Percentiles rank a stretch among this genome's conserved stretches.
Conservation (phyloP, 2,888 invertebrate genomes). For the Eupithecia subfuscata region DNA sequence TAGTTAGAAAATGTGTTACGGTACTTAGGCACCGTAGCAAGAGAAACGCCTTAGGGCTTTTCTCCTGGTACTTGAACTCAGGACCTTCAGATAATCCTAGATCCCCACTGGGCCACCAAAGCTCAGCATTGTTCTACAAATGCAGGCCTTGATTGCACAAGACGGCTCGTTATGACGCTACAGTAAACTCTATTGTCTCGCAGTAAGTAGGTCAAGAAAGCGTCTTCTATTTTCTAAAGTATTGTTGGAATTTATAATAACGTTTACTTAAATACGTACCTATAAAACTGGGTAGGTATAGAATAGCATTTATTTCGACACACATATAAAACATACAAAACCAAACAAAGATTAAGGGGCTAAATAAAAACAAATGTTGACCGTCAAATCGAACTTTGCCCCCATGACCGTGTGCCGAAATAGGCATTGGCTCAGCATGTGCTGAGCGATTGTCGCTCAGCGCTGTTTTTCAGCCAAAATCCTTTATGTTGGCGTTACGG, state of each 20-base stretch:
- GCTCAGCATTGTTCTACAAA: neutral
- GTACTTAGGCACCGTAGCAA: neutral
- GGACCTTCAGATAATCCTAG: neutral
- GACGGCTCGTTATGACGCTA: neutral
- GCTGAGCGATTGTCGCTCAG: no score
- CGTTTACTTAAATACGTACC: no score
- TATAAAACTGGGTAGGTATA: no score
- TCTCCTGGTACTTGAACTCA: neutral
- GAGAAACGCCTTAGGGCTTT: neutral
- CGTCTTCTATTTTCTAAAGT: neutral
- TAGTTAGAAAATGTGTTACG: neutral
- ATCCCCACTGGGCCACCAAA: neutral
- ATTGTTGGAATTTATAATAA: neutral
- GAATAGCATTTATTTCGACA: no score
- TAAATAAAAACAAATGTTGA: no score
- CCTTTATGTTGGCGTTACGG: no score
- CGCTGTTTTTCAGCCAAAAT: no score
- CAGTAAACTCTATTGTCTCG: slow-evolving; percentile 1
- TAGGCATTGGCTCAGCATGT: no score
- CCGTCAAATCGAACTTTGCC: no score
- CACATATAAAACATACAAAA: no score
- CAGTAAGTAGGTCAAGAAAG: slow-evolving; percentile 8
- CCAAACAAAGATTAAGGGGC: no score
- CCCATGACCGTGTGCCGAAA: no score
- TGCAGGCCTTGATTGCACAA: neutral